phyloP scores from a whole-genome alignment of 2,888 invertebrate species.

The Sinohyriopsis cumingii region DNA sequence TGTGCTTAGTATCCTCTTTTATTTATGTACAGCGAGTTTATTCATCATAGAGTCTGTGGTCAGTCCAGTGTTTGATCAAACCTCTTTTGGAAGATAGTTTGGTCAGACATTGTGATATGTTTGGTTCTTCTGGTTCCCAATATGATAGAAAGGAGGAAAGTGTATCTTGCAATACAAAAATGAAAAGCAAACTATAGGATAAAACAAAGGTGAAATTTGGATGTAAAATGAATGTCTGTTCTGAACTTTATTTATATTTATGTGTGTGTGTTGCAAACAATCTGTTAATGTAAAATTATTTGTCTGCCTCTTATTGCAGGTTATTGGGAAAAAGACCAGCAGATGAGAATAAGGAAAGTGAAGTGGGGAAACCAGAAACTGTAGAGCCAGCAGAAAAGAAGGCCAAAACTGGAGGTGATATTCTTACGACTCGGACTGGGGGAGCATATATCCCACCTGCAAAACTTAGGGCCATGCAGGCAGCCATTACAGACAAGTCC shows the following conservation, averaged over 20 bases:
- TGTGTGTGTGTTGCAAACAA: too few species aligned
- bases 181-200: too few species aligned
- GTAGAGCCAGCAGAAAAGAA: constrained; percentile 17
- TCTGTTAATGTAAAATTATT: too few species aligned
- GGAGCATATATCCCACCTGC: constrained; percentile 98
- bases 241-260: too few species aligned
- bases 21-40: too few species aligned
- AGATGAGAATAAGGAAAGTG: constrained; percentile 8
- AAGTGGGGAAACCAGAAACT: constrained; percentile 9
- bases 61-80: too few species aligned
- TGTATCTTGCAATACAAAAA: neutral
- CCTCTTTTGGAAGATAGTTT: too few species aligned
- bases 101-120: neutral
- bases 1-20: too few species aligned
- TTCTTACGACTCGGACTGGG: constrained; percentile 57
- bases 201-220: too few species aligned
- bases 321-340: neutral
- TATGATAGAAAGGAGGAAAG: neutral
- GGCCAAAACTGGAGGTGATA: constrained; percentile 19
- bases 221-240: too few species aligned
- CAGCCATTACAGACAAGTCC: constrained; percentile 94
- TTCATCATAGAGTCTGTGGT: too few species aligned
- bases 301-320: neutral
- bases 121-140: neutral
- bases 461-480: constrained; percentile 94